phyloP scores from a whole-genome alignment of 2,797 vertebrate species.

The Takifugu ocellatus region DNA sequence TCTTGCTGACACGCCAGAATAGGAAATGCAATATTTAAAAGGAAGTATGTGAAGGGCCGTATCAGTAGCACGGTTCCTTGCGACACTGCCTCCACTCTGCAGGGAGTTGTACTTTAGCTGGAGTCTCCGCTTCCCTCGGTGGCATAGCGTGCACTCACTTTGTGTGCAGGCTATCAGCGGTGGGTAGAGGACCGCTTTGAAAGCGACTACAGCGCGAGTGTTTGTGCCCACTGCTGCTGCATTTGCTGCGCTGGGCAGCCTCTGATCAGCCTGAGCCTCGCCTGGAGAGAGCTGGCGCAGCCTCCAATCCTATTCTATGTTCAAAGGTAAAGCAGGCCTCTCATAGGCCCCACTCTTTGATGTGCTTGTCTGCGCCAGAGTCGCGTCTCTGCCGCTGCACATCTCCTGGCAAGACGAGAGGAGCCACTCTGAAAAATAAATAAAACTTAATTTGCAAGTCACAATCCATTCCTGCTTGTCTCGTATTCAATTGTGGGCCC shows the following conservation, averaged over 20 bases:
- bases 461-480: slow-evolving; percentile 74
- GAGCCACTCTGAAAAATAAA: slow-evolving; percentile 62
- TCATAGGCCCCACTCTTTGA: slow-evolving; percentile 81
- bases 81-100: slow-evolving; percentile 54
- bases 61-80: slow-evolving; percentile 65
- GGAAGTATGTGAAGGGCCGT: slow-evolving; percentile 49
- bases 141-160: slow-evolving; percentile 37
- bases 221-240: slow-evolving; percentile 70
- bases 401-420: slow-evolving; percentile 77
- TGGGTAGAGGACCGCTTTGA: slow-evolving; percentile 69
- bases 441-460: slow-evolving; percentile 82
- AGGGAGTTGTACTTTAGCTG: slow-evolving; percentile 57
- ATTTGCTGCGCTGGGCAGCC: slow-evolving; percentile 69
- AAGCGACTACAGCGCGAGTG: slow-evolving; percentile 62
- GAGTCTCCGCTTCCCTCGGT: slow-evolving; percentile 46
- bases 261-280: slow-evolving; percentile 77
- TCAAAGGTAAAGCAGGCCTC: slow-evolving; percentile 85
- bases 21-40: slow-evolving; percentile 64
- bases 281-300: slow-evolving; percentile 83
- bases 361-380: slow-evolving; percentile 85
- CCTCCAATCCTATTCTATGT: slow-evolving; percentile 82
- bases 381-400: slow-evolving; percentile 79
- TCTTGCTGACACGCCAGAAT: slow-evolving; percentile 29
- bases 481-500: slow-evolving; percentile 55
- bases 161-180: slow-evolving; percentile 63